Percentiles rank a stretch among this genome's conserved stretches.
Evolutionary conservation across 2,113 vertebrate genomes (phyloP).

Genomic region (Myanophis thanlyinensis): DNA sequence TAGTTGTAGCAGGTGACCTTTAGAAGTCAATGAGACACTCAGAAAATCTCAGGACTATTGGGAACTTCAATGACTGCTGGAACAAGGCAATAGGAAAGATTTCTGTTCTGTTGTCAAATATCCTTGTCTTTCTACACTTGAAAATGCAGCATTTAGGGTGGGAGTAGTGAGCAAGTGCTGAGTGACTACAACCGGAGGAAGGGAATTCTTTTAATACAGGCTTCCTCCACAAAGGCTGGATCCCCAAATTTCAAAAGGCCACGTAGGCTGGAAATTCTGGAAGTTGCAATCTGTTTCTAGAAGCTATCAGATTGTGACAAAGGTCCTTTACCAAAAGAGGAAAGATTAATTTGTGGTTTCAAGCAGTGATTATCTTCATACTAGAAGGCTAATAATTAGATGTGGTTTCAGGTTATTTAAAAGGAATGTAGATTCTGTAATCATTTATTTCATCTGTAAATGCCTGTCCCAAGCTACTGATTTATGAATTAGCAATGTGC

Average conservation of each 20-base stretch:
- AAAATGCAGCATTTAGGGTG: not conserved
- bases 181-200: rapidly evolving
- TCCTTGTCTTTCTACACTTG: not conserved
- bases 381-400: not conserved
- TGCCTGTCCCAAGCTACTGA: slow-evolving; percentile 15
- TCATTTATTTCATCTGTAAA: slow-evolving; percentile 10
- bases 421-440: not conserved
- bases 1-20: not conserved
- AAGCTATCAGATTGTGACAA: not conserved
- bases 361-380: not conserved
- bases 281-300: not conserved
- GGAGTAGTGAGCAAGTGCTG: not conserved
- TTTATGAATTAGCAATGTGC: slow-evolving; percentile 53
- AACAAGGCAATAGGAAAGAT: not conserved
- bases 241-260: not conserved
- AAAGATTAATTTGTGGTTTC: not conserved
- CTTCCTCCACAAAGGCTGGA: not conserved
- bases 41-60: not conserved
- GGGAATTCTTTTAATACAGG: not conserved
- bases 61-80: not conserved
- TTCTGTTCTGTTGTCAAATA: not conserved
- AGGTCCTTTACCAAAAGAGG: not conserved
- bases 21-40: not conserved
- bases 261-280: not conserved
- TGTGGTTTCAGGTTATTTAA: slow-evolving; percentile 5